phyloP scores from a whole-genome alignment of 2,113 vertebrate genomes.

The Albula glossodonta region DNA sequence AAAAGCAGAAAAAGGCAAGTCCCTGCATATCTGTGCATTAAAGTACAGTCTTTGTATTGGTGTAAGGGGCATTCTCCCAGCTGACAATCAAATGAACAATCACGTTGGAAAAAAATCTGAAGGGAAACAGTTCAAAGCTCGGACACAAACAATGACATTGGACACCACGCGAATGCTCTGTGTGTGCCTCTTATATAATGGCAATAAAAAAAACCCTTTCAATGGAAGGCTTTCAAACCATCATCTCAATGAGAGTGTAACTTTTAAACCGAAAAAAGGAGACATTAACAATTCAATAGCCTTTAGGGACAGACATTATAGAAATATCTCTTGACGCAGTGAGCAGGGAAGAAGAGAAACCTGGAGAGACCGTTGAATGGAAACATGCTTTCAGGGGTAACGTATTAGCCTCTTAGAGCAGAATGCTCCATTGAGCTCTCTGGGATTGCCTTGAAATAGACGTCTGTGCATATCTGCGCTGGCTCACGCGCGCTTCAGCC shows the following conservation, averaged over 20 bases:
- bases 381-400: slow-evolving; percentile 46
- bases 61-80: not conserved
- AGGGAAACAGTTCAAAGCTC: not conserved
- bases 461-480: slow-evolving; percentile 52
- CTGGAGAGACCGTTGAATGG: slow-evolving; percentile 38
- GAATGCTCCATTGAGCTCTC: slow-evolving; percentile 58
- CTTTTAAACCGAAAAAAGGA: not conserved
- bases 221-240: not conserved
- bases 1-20: not conserved
- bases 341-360: slow-evolving; percentile 39
- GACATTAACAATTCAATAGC: slow-evolving; percentile 15
- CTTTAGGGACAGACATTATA: slow-evolving; percentile 51
- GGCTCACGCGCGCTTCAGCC: slow-evolving; percentile 44
- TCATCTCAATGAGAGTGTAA: slow-evolving; percentile 8
- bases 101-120: not conserved
- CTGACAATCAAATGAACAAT: not conserved
- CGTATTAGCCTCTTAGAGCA: slow-evolving; percentile 45
- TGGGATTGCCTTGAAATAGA: slow-evolving; percentile 45
- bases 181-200: not conserved
- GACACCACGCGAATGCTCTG: not conserved
- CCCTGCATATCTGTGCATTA: not conserved
- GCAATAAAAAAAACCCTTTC: not conserved
- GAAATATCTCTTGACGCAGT: slow-evolving; percentile 56
- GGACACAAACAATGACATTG: not conserved
- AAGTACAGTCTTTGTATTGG: not conserved